A percentile compares a stretch with the other conserved stretches of the same genome.
Evolutionary conservation across 2,888 invertebrate species (phyloP).

Genomic region (Scrobipalpa atriplicella): DNA sequence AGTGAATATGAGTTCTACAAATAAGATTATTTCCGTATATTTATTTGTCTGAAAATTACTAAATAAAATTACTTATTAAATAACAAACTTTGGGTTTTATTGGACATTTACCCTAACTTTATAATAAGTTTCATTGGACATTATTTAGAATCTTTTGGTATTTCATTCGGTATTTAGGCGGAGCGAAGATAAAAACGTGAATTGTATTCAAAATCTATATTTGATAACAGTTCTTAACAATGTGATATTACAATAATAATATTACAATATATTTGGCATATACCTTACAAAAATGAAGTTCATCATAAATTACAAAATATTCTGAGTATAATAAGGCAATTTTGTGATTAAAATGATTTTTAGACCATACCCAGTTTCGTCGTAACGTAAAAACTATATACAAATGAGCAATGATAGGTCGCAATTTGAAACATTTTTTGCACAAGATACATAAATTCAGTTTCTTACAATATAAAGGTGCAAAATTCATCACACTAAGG

Average conservation of each 20-base stretch:
- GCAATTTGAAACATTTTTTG: neutral
- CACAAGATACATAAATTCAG: neutral
- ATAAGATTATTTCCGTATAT: conserved; percentile 79
- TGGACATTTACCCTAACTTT: conserved; percentile 28
- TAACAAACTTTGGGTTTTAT: neutral
- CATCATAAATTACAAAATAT: conserved; percentile 32
- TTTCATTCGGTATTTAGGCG: too few relatives aligned
- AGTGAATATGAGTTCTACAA: conserved; percentile 99
- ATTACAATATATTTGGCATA: conserved; percentile 82
- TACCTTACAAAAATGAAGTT: conserved; percentile 65
- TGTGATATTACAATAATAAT: conserved; percentile 74
- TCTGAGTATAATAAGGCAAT: conserved; percentile 20
- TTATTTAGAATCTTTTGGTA: too few relatives aligned
- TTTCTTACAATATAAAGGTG: conserved; percentile 31
- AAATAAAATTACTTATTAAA: conserved; percentile 29
- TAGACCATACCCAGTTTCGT: conserved; percentile 17
- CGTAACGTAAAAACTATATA: conserved; percentile 10
- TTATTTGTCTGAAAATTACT: conserved; percentile 40
- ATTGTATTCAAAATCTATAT: conserved; percentile 73
- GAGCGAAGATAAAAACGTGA: conserved; percentile 36
- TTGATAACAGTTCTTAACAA: conserved; percentile 80
- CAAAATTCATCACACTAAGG: conserved; percentile 47
- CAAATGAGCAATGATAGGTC: neutral
- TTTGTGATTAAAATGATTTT: conserved; percentile 10
- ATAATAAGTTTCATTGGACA: too few relatives aligned